Evolutionary conservation across 92 coral and sea anemone species (phyloP).

Genomic region (Bergia sp.): DNA sequence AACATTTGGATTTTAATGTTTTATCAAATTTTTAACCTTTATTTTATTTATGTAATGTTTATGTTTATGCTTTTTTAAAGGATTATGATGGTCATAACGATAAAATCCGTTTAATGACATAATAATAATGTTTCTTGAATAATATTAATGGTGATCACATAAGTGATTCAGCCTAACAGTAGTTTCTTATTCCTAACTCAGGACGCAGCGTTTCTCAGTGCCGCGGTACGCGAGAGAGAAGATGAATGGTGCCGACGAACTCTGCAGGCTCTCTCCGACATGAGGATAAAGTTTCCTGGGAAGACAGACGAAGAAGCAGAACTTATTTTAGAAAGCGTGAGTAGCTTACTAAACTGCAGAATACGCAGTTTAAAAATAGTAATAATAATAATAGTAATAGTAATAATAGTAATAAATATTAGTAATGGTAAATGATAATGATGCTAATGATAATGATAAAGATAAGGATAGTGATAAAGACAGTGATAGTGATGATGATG

Average conservation of each 20-base stretch:
- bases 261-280: constrained; percentile 80
- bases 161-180: background rate
- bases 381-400: too few relatives aligned
- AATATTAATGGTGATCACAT: too few relatives aligned
- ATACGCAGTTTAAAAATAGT: background rate
- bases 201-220: constrained; percentile 84
- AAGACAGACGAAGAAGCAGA: constrained; percentile 96
- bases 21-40: too few relatives aligned
- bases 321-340: constrained; percentile 82
- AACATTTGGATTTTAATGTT: too few relatives aligned
- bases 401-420: too few relatives aligned
- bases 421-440: too few relatives aligned
- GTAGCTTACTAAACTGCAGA: constrained; percentile 18
- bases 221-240: constrained; percentile 84
- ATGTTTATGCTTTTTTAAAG: background rate
- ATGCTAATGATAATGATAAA: too few relatives aligned
- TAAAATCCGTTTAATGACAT: background rate
- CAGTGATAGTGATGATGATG: too few relatives aligned
- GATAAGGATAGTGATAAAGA: too few relatives aligned
- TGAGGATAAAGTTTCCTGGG: constrained; percentile 99
- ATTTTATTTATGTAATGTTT: background rate
- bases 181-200: constrained; percentile 7
- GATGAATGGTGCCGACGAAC: constrained; percentile 88
- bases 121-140: background rate
- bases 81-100: background rate